phyloP scores from a whole-genome alignment of 1,140 invertebrate species.

The Lasioglossum baleicum region DNA sequence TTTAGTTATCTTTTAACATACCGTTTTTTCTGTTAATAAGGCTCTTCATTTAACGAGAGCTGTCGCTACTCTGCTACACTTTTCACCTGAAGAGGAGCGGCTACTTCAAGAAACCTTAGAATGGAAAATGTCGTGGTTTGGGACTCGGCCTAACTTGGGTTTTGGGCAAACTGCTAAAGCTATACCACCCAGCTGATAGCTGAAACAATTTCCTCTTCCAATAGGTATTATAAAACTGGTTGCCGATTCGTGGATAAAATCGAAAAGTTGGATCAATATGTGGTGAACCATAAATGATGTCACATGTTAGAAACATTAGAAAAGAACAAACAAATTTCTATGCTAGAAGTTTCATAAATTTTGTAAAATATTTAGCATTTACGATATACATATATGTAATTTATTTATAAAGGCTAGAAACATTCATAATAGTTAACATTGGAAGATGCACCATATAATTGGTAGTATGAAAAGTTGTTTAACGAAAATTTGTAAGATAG shows the following conservation, averaged over 20 bases:
- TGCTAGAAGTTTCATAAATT: constrained; percentile 45
- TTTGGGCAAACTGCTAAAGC: constrained; percentile 82
- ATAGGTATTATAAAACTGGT: constrained; percentile 33
- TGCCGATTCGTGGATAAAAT: constrained; percentile 22
- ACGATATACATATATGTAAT: constrained; percentile 17
- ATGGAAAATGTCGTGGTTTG: constrained; percentile 94
- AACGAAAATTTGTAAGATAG: constrained; percentile 21
- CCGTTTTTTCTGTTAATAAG: constrained; percentile 79
- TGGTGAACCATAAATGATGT: constrained; percentile 10
- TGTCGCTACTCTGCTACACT: constrained; percentile 90
- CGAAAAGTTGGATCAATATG: constrained; percentile 10
- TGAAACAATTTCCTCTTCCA: constrained; percentile 23
- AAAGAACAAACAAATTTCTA: constrained; percentile 15
- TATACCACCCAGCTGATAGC: constrained; percentile 81
- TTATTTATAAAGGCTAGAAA: constrained; percentile 25
- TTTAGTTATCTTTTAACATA: constrained; percentile 9
- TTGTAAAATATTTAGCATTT: constrained; percentile 46
- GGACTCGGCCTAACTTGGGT: constrained; percentile 83
- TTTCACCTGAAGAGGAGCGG: constrained; percentile 92
- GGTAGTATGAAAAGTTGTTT: constrained; percentile 24
- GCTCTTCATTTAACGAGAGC: constrained; percentile 94
- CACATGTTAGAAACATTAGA: neutral
- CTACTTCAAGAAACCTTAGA: constrained; percentile 92
- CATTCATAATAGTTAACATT: constrained; percentile 3
- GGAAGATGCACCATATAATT: neutral